Conservation (phyloP, 1,140 invertebrate species). For the Pachyrhynchus sulphureomaculatus region DNA sequence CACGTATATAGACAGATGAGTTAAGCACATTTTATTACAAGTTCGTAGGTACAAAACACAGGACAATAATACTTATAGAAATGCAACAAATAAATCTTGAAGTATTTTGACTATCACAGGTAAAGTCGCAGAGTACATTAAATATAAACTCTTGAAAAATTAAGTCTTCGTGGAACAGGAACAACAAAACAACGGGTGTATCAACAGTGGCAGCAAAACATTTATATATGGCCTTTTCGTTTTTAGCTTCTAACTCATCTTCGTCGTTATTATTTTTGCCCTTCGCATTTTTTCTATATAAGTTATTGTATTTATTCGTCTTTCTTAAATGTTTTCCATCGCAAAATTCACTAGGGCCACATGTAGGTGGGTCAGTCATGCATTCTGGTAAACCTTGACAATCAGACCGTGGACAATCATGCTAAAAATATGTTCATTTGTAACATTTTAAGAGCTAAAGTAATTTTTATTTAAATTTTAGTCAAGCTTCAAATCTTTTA, state of each 20-base stretch:
- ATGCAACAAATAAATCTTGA: too few species aligned
- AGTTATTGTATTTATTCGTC: slow-evolving; percentile 23
- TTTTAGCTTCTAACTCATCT: slow-evolving; percentile 40
- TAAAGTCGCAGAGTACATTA: too few species aligned
- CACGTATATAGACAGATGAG: too few species aligned
- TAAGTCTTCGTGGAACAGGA: not conserved
- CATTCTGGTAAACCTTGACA: slow-evolving; percentile 70
- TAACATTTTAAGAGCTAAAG: too few species aligned
- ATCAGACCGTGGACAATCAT: slow-evolving; percentile 67
- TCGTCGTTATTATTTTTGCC: not conserved
- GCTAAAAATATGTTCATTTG: slow-evolving; percentile 49
- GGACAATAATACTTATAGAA: too few species aligned
- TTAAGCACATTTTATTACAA: too few species aligned
- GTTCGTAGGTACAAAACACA: too few species aligned
- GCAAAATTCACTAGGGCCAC: slow-evolving; percentile 44
- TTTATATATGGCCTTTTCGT: slow-evolving; percentile 16
- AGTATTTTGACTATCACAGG: too few species aligned
- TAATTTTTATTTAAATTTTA: too few species aligned
- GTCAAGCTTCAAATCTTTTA: too few species aligned
- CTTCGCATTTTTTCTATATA: not conserved
- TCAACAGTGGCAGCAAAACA: slow-evolving; percentile 27
- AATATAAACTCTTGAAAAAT: not conserved
- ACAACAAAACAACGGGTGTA: slow-evolving; percentile 15
- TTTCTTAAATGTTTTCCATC: slow-evolving; percentile 43
- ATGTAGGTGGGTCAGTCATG: slow-evolving; percentile 46